Percentiles rank a stretch among this genome's conserved stretches.
These are phyloP conservation scores for Liodrosophila aerea DNA, from an alignment of 2,888 invertebrate species.

Conservation along the genomic window DNA sequence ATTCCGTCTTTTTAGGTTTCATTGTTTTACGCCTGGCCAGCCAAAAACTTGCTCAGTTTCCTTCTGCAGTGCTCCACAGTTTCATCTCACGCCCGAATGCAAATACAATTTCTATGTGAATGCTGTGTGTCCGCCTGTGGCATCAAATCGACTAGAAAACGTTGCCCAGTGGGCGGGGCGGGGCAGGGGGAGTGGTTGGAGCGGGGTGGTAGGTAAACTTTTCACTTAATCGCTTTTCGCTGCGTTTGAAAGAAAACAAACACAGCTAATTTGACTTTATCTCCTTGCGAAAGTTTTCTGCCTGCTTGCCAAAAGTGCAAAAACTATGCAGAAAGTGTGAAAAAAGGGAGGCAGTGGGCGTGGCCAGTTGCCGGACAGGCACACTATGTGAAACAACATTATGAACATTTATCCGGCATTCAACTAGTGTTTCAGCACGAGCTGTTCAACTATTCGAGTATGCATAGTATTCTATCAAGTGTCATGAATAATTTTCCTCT, in stretches of 20 bases:
- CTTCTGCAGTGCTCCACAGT: neutral
- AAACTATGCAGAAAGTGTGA: conserved; percentile 18
- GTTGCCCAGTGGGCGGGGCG: conserved; percentile 8
- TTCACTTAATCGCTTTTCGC: conserved; percentile 74
- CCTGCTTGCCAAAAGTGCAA: conserved; percentile 35
- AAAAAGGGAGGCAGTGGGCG: neutral
- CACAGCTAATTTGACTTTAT: conserved; percentile 73
- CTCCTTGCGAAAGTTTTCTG: conserved; percentile 48
- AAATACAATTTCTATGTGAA: conserved; percentile 62
- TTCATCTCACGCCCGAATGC: conserved; percentile 45
- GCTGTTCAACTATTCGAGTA: conserved; percentile 10
- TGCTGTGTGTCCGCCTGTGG: conserved; percentile 43
- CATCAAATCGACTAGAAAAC: conserved; percentile 67
- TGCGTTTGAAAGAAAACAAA: conserved; percentile 68
- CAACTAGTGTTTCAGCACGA: conserved; percentile 42
- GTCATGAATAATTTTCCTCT: conserved; percentile 44
- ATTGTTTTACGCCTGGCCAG: neutral
- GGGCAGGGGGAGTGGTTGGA: neutral
- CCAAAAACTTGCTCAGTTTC: neutral
- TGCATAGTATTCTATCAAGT: conserved; percentile 28
- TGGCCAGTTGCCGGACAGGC: conserved; percentile 8
- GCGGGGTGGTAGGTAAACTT: conserved; percentile 38
- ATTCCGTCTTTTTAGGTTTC: too few relatives aligned
- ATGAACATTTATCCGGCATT: conserved; percentile 41
- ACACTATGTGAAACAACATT: conserved; percentile 24